Evolutionary conservation across 2,113 vertebrate genomes (phyloP), one percentile per base, ranked within the genome.

Genomic region (Stercorarius parasiticus): DNA sequence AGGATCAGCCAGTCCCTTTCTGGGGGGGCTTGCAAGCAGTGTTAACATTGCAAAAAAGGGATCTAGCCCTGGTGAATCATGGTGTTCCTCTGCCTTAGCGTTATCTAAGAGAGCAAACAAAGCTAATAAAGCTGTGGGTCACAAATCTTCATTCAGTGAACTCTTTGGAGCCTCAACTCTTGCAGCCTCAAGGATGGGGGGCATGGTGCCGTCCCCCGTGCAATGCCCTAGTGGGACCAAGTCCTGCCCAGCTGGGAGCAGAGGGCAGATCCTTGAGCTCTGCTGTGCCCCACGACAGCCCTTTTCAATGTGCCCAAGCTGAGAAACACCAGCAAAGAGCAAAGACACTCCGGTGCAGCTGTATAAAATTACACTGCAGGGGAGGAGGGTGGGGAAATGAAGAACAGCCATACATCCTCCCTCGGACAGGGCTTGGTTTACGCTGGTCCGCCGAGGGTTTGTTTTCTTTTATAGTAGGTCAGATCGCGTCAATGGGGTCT

Each of bases 371-470:
- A 82, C 73, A 29, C 84, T n/a, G 81, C 84, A 82, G 89, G 83
- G 94, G 78, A 91, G 77, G 62, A 92, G 70, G 50, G 30, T 91
- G 86, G 94, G 94, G 74, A 94, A 96, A 94, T 86, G 84, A 88
- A 62, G 85, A 96, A 62, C 95, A 97, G 95, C 84, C 89, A 49
- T 45, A n/a, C 66, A 49, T 81, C 66, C 78, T 97, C 91, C 73
- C 79, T 86, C 1, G 2, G 66, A 73, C 74, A 64, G 86, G 58
- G 64, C 74, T 93, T 87, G 94, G 56, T 89, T 94, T 78, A 43
- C 64, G 8, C 84, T 77, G 82, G 76, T 85, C 61, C 5, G 2
- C 55, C 0, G 13, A 90, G 72, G 80, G 59, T 78, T 92, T 78
- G 84, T 79, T 94, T 93, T 36, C 85, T 77, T 80, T 95, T 17